Percentiles rank a stretch among this genome's conserved stretches.
Conservation (phyloP, 2,888 invertebrate genomes). For the Andrena praecox region DNA sequence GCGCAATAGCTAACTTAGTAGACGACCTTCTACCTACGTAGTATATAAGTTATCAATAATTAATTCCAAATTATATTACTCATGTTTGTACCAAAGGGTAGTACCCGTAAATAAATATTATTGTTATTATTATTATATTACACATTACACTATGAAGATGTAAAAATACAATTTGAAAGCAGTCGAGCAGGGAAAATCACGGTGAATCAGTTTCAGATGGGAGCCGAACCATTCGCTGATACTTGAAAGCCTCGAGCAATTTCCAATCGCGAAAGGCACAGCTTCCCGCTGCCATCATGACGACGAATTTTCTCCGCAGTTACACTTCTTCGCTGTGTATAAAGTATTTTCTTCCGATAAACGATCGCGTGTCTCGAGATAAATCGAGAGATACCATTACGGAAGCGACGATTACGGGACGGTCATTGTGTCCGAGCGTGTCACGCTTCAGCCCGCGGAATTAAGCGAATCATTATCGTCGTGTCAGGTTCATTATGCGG, state of each 20-base stretch:
- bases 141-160: no score
- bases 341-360: conserved; percentile 13
- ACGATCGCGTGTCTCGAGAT: conserved; percentile 18
- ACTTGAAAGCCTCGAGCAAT: neutral
- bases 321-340: neutral
- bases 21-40: no score
- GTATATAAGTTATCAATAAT: no score
- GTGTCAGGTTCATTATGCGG: conserved; percentile 65
- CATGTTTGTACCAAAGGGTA: no score
- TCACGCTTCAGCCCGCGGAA: conserved; percentile 46
- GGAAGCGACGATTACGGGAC: conserved; percentile 35
- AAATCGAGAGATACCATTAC: conserved; percentile 32
- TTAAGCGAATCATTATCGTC: conserved; percentile 68
- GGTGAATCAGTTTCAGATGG: neutral
- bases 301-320: neutral
- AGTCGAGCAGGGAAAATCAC: neutral
- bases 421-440: conserved; percentile 37
- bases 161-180: neutral
- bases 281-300: neutral
- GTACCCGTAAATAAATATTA: no score
- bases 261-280: neutral
- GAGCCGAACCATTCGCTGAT: neutral
- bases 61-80: no score
- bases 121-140: no score
- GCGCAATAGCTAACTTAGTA: no score